Conservation (phyloP, 2,113 vertebrate genomes). For the Pseudopodoces humilis region DNA sequence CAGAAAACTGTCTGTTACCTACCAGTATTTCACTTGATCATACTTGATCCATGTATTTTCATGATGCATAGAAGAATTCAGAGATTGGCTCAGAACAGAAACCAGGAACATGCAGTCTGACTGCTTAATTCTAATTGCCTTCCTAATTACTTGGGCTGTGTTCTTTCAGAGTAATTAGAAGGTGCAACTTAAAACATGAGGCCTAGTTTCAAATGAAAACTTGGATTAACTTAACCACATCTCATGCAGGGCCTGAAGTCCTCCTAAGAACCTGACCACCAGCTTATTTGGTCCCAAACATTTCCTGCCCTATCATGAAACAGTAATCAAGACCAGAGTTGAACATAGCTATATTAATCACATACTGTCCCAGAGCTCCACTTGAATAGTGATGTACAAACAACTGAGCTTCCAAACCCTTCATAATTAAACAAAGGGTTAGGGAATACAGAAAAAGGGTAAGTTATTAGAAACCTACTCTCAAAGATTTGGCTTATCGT, state of each 20-base stretch:
- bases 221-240: neutral
- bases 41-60: neutral
- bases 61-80: neutral
- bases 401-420: neutral
- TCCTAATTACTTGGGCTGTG: neutral
- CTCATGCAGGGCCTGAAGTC: neutral
- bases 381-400: neutral
- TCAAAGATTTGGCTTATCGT: neutral
- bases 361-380: neutral
- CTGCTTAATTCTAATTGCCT: neutral
- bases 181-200: neutral
- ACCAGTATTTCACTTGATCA: neutral
- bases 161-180: neutral
- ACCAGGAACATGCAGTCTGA: neutral
- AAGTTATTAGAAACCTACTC: neutral
- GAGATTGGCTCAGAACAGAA: neutral
- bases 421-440: neutral
- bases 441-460: neutral
- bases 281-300: neutral
- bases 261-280: neutral
- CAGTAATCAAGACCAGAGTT: neutral
- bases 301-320: neutral
- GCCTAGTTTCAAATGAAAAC: neutral
- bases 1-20: neutral
- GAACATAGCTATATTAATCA: accelerated